These are phyloP conservation scores for Paramisgurnus dabryanus DNA, from an alignment of 2,113 vertebrate species.

Conservation along the genomic window DNA sequence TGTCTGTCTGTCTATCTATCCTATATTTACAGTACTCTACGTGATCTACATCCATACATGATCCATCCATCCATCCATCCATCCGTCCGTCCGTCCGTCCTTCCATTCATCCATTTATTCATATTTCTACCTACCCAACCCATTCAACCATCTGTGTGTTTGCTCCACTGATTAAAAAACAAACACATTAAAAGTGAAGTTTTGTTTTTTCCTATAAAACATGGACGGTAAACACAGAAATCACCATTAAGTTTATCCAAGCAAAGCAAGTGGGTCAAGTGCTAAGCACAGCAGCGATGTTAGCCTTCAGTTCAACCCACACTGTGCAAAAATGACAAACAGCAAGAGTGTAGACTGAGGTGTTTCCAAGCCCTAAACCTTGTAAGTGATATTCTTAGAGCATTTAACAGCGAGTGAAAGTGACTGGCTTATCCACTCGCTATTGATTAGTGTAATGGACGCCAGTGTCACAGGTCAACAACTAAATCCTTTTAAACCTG, in stretches of 20 bases:
- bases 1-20: not conserved
- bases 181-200: too few species aligned
- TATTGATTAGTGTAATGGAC: slow-evolving; percentile 39
- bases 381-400: slow-evolving; percentile 43
- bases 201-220: not conserved
- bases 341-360: not conserved
- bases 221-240: not conserved
- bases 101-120: too few species aligned
- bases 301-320: slow-evolving; percentile 26
- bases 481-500: slow-evolving; percentile 38
- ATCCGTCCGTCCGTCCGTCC: too few species aligned
- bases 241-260: not conserved
- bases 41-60: too few species aligned
- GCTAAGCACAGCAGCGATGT: not conserved
- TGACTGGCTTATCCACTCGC: slow-evolving; percentile 33
- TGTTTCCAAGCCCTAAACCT: slow-evolving; percentile 31
- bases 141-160: too few species aligned
- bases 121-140: too few species aligned
- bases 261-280: slow-evolving; percentile 15
- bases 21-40: too few species aligned
- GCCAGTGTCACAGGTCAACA: slow-evolving; percentile 26
- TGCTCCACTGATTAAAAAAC: too few species aligned
- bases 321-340: slow-evolving; percentile 9
- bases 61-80: too few species aligned
- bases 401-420: slow-evolving; percentile 27